Conservation (phyloP, 2,888 invertebrate species). For the Euzetes globulus region DNA sequence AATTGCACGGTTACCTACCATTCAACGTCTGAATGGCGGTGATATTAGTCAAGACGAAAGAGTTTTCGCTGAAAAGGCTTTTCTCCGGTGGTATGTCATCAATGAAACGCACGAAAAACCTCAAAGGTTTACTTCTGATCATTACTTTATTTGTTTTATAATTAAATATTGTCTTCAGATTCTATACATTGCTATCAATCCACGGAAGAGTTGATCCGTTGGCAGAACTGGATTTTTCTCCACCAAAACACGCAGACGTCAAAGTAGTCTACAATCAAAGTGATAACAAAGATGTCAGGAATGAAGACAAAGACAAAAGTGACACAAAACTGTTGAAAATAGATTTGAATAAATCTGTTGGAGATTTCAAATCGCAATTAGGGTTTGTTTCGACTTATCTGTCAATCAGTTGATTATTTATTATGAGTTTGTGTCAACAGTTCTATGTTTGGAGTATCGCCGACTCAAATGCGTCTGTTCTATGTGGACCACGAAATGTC, state of each 20-base stretch:
- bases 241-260: conserved; percentile 67
- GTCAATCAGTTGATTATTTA: neutral
- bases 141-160: neutral
- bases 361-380: conserved; percentile 53
- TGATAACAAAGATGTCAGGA: conserved; percentile 48
- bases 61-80: conserved; percentile 85
- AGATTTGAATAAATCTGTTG: conserved; percentile 65
- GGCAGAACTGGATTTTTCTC: conserved; percentile 69
- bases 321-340: conserved; percentile 51
- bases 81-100: conserved; percentile 84
- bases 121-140: conserved; percentile 14
- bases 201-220: conserved; percentile 85
- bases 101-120: conserved; percentile 51
- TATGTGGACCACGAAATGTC: conserved; percentile 69
- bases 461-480: conserved; percentile 75
- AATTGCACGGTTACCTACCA: conserved; percentile 77
- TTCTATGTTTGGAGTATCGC: conserved; percentile 69
- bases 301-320: conserved; percentile 25
- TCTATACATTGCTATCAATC: conserved; percentile 68
- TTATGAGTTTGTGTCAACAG: conserved; percentile 49
- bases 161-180: conserved; percentile 52
- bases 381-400: conserved; percentile 20
- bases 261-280: conserved; percentile 65
- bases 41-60: conserved; percentile 76
- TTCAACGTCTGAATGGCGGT: conserved; percentile 79